These are phyloP conservation scores for Ficedula albicollis DNA, from an alignment of 2,797 vertebrate genomes.

Conservation along the genomic window DNA sequence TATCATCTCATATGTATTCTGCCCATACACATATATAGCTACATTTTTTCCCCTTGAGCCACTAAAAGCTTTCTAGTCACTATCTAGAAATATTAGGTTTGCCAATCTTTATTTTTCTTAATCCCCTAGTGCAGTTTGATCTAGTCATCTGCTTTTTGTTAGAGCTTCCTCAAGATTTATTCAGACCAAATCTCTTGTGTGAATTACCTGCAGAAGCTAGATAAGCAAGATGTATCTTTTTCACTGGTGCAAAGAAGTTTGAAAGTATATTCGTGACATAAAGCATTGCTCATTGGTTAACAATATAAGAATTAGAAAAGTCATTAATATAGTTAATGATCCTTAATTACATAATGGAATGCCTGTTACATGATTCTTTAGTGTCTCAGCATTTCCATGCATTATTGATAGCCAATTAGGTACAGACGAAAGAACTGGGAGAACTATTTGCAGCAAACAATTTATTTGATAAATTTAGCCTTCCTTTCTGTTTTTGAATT, in stretches of 20 bases:
- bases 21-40: not conserved
- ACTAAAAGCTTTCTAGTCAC: constrained; percentile 1
- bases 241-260: not conserved
- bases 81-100: constrained; percentile 23
- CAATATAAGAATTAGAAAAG: constrained; percentile 64
- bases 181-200: not conserved
- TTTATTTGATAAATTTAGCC: constrained; percentile 61
- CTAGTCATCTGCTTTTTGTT: constrained; percentile 26
- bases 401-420: constrained; percentile 71
- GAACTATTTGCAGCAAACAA: constrained; percentile 61
- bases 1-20: constrained; percentile 7
- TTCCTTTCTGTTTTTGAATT: constrained; percentile 40
- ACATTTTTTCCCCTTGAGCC: not conserved
- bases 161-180: constrained; percentile 27
- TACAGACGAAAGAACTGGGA: constrained; percentile 33
- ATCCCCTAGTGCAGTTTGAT: not conserved
- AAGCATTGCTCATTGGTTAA: constrained; percentile 45
- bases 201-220: constrained; percentile 20
- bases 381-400: constrained; percentile 48
- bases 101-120: constrained; percentile 30
- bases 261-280: constrained; percentile 30
- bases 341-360: constrained; percentile 70
- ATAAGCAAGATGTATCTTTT: constrained; percentile 24
- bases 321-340: constrained; percentile 66
- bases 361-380: constrained; percentile 59